A percentile compares a stretch with the other conserved stretches of the same genome.
Conservation (phyloP, 2,888 invertebrate species). For the Eurytoma adleriae region DNA sequence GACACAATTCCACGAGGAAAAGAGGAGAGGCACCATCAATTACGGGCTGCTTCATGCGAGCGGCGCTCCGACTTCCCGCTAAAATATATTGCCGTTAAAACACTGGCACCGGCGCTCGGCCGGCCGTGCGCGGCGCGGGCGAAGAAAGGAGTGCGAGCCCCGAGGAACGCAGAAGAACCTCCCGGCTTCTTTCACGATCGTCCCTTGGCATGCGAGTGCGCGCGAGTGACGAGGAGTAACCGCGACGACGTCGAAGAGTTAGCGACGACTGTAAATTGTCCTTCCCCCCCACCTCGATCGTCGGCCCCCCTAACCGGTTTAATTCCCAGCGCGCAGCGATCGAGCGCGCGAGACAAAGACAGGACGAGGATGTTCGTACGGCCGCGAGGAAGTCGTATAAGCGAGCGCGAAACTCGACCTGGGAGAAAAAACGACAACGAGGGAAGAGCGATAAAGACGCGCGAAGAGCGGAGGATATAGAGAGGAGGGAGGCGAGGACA, state of each 20-base stretch:
- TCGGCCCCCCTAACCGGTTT: conserved; percentile 60
- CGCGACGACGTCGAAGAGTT: conserved; percentile 41
- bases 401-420: conserved; percentile 33
- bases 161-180: background rate
- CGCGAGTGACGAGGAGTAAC: conserved; percentile 44
- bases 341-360: conserved; percentile 35
- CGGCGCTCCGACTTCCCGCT: background rate
- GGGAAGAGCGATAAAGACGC: conserved; percentile 51
- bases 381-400: conserved; percentile 40
- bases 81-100: conserved; percentile 45
- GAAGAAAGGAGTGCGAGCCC: conserved; percentile 6
- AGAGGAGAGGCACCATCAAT: conserved; percentile 40
- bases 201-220: background rate
- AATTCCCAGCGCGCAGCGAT: conserved; percentile 59
- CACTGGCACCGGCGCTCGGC: conserved; percentile 10
- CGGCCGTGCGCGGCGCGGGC: background rate
- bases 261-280: conserved; percentile 62
- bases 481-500: conserved; percentile 16
- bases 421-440: conserved; percentile 27
- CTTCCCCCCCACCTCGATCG: conserved; percentile 49
- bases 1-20: conserved; percentile 44
- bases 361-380: background rate
- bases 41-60: conserved; percentile 40
- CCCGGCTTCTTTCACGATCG: conserved; percentile 1
- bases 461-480: background rate